Conservation (phyloP, 2,797 vertebrate genomes). For the Chelonia mydas region DNA sequence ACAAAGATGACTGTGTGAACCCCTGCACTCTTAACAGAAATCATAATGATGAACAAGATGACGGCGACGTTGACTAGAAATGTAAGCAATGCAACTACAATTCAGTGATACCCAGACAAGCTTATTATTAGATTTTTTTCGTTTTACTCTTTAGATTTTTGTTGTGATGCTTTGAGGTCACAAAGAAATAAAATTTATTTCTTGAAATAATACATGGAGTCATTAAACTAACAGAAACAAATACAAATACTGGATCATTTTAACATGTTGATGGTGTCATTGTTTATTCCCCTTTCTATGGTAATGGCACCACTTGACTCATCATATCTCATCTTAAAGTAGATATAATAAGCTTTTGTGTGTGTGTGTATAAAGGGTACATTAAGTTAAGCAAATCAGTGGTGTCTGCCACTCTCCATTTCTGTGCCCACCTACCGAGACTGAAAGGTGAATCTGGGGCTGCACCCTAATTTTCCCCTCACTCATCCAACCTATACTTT, state of each 20-base stretch:
- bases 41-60: not conserved
- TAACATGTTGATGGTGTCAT: not conserved
- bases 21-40: not conserved
- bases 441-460: not conserved
- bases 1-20: not conserved
- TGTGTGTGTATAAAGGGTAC: not conserved
- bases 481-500: not conserved
- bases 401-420: not conserved
- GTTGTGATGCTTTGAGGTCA: not conserved
- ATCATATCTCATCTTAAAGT: not conserved
- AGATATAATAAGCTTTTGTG: not conserved
- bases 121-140: not conserved
- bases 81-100: not conserved
- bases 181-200: not conserved
- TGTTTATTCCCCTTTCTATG: not conserved
- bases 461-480: not conserved
- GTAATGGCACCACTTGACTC: not conserved
- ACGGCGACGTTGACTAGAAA: not conserved
- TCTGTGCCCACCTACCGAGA: not conserved
- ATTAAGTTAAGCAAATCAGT: not conserved
- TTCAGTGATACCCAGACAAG: not conserved
- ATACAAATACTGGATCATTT: not conserved
- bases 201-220: too few species aligned
- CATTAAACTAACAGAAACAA: not conserved
- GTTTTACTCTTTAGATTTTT: not conserved